Conservation (phyloP, 2,113 vertebrate species). For the Campylorhamphus procurvoides region DNA sequence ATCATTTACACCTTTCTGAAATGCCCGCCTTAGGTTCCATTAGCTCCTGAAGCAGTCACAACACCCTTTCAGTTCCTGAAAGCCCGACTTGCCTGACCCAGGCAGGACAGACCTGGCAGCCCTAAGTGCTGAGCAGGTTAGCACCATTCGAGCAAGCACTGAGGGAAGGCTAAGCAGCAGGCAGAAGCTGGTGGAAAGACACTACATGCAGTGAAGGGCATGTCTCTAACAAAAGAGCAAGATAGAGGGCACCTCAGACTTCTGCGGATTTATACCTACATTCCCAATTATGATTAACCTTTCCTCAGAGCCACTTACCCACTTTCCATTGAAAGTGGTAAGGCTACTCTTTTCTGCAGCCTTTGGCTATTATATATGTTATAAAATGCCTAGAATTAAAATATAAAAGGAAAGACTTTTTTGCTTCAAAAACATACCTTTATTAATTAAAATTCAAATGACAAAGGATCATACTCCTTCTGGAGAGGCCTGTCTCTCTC, state of each 20-base stretch:
- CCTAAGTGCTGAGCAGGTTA: background rate
- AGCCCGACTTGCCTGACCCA: background rate
- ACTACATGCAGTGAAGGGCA: background rate
- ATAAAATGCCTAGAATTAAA: background rate
- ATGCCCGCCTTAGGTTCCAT: background rate
- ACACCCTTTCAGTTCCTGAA: background rate
- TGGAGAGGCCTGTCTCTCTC: background rate
- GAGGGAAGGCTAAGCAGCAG: background rate
- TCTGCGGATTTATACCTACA: background rate
- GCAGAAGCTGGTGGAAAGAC: background rate
- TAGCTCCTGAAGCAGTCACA: background rate
- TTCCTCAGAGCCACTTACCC: background rate
- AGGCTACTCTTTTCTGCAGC: background rate
- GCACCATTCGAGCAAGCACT: accelerated
- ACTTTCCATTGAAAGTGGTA: background rate
- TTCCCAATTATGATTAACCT: background rate
- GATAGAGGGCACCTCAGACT: background rate
- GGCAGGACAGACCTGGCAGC: background rate
- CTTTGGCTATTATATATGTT: background rate
- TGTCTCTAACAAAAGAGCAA: background rate
- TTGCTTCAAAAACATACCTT: background rate
- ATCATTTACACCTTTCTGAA: background rate
- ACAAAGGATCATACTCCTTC: background rate
- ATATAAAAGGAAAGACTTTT: background rate
- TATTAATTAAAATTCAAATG: background rate